Percentiles rank a stretch among this genome's conserved stretches.
These are phyloP conservation scores for Knipowitschia caucasica DNA, from an alignment of 2,797 vertebrate genomes.

Conservation along the genomic window DNA sequence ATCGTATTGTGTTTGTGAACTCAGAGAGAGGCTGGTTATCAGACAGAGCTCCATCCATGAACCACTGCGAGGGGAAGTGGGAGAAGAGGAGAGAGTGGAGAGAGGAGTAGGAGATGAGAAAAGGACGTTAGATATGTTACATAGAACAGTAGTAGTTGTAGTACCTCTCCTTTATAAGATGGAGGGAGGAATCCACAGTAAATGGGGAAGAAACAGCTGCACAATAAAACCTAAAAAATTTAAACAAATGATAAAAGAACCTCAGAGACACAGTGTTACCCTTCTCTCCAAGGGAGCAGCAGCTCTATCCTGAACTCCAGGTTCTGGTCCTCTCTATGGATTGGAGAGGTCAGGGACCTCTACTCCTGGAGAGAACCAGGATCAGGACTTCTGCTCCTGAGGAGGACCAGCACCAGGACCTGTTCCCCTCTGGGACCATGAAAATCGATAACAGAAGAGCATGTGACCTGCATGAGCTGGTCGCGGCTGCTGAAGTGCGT, in stretches of 20 bases:
- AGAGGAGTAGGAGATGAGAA: background rate
- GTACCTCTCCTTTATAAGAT: constrained; percentile 85
- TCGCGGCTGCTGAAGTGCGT: background rate
- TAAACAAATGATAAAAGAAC: no score
- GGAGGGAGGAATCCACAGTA: constrained; percentile 85
- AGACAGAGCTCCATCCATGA: constrained; percentile 86
- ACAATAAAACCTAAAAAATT: constrained; percentile 50
- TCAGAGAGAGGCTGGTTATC: constrained; percentile 81
- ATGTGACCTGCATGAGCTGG: background rate
- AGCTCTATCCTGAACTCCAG: no score
- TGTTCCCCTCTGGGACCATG: no score
- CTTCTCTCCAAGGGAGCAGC: no score
- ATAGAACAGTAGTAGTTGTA: background rate
- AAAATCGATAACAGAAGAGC: no score
- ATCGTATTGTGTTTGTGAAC: constrained; percentile 82
- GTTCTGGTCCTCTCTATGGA: no score
- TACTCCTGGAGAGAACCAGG: no score
- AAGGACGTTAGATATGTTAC: no score
- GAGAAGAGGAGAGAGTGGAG: background rate
- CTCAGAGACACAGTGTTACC: no score
- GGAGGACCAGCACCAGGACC: no score
- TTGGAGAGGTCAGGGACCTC: background rate
- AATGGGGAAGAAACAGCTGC: constrained; percentile 87
- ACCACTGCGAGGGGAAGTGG: constrained; percentile 65
- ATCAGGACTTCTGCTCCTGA: no score